A percentile compares a stretch with the other conserved stretches of the same genome.
Evolutionary conservation across 2,797 vertebrate species (phyloP).

Genomic region (Tinamus major): DNA sequence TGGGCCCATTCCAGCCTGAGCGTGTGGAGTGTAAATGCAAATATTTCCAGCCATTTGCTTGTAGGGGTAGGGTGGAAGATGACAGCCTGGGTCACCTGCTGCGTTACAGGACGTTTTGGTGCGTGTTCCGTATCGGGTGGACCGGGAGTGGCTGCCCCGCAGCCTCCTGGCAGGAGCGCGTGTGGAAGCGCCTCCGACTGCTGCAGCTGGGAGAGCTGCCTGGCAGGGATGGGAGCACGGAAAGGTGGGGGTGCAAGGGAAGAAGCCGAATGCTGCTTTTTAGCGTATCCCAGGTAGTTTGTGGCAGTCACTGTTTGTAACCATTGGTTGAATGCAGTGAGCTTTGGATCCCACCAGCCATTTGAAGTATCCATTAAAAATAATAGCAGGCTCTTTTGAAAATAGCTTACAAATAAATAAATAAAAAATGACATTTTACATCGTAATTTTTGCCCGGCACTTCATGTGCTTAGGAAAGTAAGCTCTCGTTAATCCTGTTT

Average conservation of each 20-base stretch:
- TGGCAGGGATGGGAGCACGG: background rate
- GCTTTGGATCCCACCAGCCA: background rate
- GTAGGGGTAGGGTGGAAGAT: conserved; percentile 17
- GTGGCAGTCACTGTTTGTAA: background rate
- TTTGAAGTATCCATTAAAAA: background rate
- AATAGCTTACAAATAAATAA: background rate
- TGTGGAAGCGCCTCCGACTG: background rate
- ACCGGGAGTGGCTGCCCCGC: background rate
- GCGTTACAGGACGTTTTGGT: conserved; percentile 33
- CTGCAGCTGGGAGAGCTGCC: background rate
- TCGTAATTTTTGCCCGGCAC: background rate
- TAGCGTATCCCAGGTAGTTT: background rate
- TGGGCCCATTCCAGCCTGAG: conserved; percentile 57
- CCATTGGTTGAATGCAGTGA: fast-evolving
- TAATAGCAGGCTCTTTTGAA: background rate
- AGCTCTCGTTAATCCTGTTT: background rate
- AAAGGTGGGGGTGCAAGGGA: background rate
- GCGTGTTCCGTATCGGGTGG: background rate
- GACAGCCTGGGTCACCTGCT: background rate
- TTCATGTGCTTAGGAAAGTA: background rate
- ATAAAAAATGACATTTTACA: background rate
- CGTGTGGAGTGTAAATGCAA: conserved; percentile 44
- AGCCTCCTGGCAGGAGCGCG: background rate
- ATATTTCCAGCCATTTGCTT: conserved; percentile 33
- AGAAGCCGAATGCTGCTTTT: background rate